Percentiles rank a stretch among this genome's conserved stretches.
Evolutionary conservation across 2,113 vertebrate genomes (phyloP).

Genomic region (Fukomys damarensis): DNA sequence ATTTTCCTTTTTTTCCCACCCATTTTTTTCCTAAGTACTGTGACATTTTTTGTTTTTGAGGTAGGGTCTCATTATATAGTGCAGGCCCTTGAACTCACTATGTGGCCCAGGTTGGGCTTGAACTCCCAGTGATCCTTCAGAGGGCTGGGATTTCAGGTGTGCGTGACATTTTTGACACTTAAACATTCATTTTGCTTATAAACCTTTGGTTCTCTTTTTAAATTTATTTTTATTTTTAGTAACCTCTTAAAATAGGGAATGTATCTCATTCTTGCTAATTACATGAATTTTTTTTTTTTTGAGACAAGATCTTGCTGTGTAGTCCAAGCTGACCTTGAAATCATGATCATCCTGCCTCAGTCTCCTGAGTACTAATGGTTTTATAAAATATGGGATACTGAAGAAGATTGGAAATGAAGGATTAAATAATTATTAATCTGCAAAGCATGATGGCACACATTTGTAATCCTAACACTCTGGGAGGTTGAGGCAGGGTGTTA

Average conservation of each 20-base stretch:
- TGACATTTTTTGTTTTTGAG: background rate
- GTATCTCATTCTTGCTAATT: slow-evolving; percentile 13
- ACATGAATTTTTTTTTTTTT: too few species aligned
- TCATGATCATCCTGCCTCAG: too few species aligned
- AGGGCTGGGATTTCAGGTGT: background rate
- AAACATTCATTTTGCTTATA: background rate
- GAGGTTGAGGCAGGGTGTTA: too few species aligned
- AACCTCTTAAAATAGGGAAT: background rate
- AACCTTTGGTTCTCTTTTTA: background rate
- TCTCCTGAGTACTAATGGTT: too few species aligned
- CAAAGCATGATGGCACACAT: too few species aligned
- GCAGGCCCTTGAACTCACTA: background rate
- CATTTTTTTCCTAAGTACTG: background rate
- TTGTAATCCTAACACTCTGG: too few species aligned
- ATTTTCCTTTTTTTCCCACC: background rate
- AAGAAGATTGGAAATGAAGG: too few species aligned
- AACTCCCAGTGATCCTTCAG: background rate
- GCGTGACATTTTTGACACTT: background rate
- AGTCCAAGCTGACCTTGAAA: too few species aligned
- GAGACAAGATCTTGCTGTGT: too few species aligned
- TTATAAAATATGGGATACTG: too few species aligned
- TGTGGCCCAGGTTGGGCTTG: background rate
- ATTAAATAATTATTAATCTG: too few species aligned
- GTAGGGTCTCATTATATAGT: background rate
- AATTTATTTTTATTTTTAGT: background rate